A percentile compares a stretch with the other conserved stretches of the same genome.
These are phyloP conservation scores for Lutraria rhynchaena DNA, from an alignment of 1,140 invertebrate genomes.

Conservation along the genomic window DNA sequence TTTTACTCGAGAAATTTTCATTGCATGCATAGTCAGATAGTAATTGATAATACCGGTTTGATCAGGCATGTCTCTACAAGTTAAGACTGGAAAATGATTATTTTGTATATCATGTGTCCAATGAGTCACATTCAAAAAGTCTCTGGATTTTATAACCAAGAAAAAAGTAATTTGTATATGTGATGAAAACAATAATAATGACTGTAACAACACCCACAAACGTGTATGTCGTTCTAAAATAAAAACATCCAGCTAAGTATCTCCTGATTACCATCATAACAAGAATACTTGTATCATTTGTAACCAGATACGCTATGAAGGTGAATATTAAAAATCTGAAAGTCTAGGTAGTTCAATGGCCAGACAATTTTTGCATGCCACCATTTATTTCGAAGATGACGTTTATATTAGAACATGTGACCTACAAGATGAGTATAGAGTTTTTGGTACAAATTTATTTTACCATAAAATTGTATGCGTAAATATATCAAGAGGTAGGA, in stretches of 20 bases:
- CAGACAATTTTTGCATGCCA: neutral
- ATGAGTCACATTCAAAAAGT: neutral
- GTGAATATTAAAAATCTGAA: neutral
- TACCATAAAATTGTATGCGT: constrained; percentile 15
- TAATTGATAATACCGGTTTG: constrained; percentile 23
- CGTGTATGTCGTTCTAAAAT: neutral
- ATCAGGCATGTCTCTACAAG: constrained; percentile 28
- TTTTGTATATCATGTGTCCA: constrained; percentile 9
- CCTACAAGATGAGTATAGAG: constrained; percentile 12
- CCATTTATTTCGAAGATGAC: constrained; percentile 1
- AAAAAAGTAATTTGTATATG: neutral
- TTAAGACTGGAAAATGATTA: neutral
- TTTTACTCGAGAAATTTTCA: constrained; percentile 46
- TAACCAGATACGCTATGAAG: neutral
- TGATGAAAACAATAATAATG: neutral
- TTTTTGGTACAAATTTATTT: constrained; percentile 18
- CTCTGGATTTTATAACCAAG: neutral
- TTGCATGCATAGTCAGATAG: constrained; percentile 45
- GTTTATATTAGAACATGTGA: constrained; percentile 16
- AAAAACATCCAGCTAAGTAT: neutral
- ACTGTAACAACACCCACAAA: too few relatives aligned
- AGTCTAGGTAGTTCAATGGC: neutral
- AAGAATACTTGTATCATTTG: neutral
- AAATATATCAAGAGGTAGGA: constrained; percentile 5
- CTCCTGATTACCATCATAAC: neutral